Base-by-base conservation (phyloP, 2,113 vertebrate species). In the Psephotus haematonotus region DNA sequence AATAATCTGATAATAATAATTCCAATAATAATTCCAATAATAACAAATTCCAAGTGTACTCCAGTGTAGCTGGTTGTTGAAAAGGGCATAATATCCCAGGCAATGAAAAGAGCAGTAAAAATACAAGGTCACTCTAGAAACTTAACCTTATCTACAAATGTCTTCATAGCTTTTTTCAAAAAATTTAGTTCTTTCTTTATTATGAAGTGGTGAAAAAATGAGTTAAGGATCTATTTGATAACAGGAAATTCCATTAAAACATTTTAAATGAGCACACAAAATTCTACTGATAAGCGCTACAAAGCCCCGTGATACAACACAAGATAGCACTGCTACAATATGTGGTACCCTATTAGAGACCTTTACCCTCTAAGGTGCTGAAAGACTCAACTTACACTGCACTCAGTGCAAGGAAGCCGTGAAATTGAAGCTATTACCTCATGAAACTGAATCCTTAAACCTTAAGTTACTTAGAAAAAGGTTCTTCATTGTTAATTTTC, bases 371-470 rank as follows among this genome's bases (percentile, higher is more conserved):
- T 7, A 37, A 76, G 81, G 91, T 93, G 91, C 69, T 82, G 92
- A 93, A 91, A 92, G 83, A 57, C 65, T 89, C 50, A 88, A 77
- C 57, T 96, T 49, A 37, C 2, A 4, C 27, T n/a, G 80, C 80
- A 71, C 50, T 96, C 62, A 62, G 59, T 55, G 43, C 83, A 93
- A 95, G 72, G 50, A 95, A 97, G 55, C 57, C 67, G 57, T 72
- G 70, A 93, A 94, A 93, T 12, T 86, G 50, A 93, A 95, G 82
- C 62, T 31, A 89, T 93, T 89, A 85, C 84, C 57, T 92, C 69
- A 93, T 86, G 69, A 92, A 81, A 93, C 9, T 19, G 55, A 84
- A 95, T 84, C 69, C 44, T 93, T 68, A 82, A 64, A 85, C 50
- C 22, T 91, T 50, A 75, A 89, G 37, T 80, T 74, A 90, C 37